Evolutionary conservation across 2,888 invertebrate genomes (phyloP).

Genomic region (Uloborus plumipes): DNA sequence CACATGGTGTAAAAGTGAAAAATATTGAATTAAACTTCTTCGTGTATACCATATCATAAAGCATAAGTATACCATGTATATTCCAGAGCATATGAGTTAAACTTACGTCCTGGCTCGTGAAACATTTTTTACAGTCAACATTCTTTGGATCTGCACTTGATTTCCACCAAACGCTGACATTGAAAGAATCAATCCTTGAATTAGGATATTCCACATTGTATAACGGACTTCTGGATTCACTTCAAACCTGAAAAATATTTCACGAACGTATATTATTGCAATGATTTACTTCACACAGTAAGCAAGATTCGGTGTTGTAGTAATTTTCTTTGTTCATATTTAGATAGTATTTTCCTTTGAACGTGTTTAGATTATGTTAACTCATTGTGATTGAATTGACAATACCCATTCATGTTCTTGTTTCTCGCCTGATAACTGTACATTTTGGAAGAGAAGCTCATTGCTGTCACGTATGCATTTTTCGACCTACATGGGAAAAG

Average conservation of each 20-base stretch:
- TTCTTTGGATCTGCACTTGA: slow-evolving; percentile 80
- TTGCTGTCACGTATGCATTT: too few species aligned
- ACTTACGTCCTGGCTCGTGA: slow-evolving; percentile 65
- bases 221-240: slow-evolving; percentile 85
- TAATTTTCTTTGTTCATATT: not conserved
- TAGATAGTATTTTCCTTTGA: too few species aligned
- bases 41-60: too few species aligned
- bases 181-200: slow-evolving; percentile 85
- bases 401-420: too few species aligned
- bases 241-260: slow-evolving; percentile 76
- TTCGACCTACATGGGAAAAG: too few species aligned
- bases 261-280: not conserved
- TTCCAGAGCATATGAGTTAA: not conserved
- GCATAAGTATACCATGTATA: too few species aligned
- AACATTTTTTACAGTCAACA: slow-evolving; percentile 72
- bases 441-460: too few species aligned
- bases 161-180: slow-evolving; percentile 87
- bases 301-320: not conserved
- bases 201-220: slow-evolving; percentile 83
- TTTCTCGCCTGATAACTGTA: too few species aligned
- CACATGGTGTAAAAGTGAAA: too few species aligned
- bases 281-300: not conserved
- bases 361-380: too few species aligned
- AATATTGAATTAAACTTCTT: too few species aligned
- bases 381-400: too few species aligned